phyloP scores from a whole-genome alignment of 2,113 vertebrate genomes.

The Eubucco bourcierii region DNA sequence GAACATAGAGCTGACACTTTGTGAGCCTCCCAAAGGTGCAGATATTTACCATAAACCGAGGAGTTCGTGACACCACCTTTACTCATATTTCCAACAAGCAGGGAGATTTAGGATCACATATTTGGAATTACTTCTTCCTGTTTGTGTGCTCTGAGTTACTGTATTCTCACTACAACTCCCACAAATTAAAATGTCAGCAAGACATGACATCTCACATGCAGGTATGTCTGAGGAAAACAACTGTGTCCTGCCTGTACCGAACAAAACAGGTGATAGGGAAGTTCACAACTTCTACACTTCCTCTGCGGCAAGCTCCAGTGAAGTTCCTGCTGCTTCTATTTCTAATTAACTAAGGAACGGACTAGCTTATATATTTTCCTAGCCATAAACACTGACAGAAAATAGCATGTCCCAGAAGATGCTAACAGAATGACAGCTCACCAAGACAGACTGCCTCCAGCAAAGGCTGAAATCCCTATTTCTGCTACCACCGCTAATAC shows the following conservation, averaged over 20 bases:
- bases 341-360: neutral
- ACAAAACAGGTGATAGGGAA: neutral
- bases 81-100: neutral
- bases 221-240: neutral
- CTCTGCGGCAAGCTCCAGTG: neutral
- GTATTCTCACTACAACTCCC: neutral
- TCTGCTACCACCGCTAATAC: neutral
- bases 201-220: neutral
- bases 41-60: neutral
- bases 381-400: neutral
- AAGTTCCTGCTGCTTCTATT: neutral
- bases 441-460: fast-evolving
- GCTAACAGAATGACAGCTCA: no score
- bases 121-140: neutral
- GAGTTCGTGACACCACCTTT: neutral
- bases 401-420: neutral
- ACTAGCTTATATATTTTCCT: neutral
- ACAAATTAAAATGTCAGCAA: neutral
- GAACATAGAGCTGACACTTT: neutral
- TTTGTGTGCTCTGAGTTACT: neutral
- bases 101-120: neutral
- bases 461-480: neutral
- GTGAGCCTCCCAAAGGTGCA: neutral
- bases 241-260: neutral
- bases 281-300: neutral